phyloP scores from a whole-genome alignment of 2,797 vertebrate genomes.

The Danio jaintianensis region DNA sequence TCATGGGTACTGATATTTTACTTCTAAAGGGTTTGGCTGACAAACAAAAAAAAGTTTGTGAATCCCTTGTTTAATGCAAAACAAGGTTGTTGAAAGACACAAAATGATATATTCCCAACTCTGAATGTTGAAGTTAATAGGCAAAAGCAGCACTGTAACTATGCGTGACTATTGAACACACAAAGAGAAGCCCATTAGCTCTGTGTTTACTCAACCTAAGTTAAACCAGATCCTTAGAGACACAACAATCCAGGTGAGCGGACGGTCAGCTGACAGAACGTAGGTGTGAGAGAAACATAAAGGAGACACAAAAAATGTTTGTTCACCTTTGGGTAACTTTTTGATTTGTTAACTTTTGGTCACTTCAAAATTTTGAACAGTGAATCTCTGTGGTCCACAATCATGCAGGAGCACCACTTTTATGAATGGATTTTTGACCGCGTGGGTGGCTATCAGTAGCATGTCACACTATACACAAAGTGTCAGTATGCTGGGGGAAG shows the following conservation, averaged over 20 bases:
- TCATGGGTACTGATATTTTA: background rate
- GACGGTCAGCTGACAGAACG: constrained; percentile 23
- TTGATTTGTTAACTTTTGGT: background rate
- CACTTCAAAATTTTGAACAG: background rate
- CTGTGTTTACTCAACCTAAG: constrained; percentile 18
- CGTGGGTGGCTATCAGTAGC: constrained; percentile 38
- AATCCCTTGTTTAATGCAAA: background rate
- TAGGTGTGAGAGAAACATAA: background rate
- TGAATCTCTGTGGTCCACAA: background rate
- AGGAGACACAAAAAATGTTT: background rate
- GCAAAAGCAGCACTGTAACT: constrained; percentile 1
- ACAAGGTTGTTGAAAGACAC: background rate
- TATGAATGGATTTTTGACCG: constrained; percentile 16
- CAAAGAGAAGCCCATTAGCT: background rate
- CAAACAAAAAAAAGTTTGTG: no score
- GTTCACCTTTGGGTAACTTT: background rate
- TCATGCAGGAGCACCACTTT: background rate
- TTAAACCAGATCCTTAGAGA: constrained; percentile 59
- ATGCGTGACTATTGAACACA: constrained; percentile 8
- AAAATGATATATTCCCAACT: background rate
- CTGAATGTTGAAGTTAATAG: background rate
- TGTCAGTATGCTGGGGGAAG: constrained; percentile 15
- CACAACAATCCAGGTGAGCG: constrained; percentile 39
- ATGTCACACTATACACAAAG: constrained; percentile 10
- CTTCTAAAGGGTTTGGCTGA: background rate